These are phyloP conservation scores for Echinops telfairi DNA, from an alignment of 2,113 vertebrate genomes.

Conservation along the genomic window DNA sequence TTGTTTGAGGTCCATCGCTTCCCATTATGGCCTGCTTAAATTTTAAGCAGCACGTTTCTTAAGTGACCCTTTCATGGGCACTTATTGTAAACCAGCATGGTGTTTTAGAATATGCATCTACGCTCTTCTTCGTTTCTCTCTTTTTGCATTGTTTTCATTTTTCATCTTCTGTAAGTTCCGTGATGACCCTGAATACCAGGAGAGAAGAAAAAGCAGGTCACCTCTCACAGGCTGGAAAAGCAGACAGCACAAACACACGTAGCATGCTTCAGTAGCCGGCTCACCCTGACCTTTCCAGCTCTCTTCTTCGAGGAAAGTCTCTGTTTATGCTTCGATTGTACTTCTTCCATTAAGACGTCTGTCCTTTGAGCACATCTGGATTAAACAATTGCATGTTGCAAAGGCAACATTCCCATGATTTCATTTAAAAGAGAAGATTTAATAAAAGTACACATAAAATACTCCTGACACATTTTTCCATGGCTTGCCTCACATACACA, in stretches of 20 bases:
- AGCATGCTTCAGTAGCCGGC: slow-evolving; percentile 45
- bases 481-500: slow-evolving; percentile 1
- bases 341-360: slow-evolving; percentile 61
- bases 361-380: slow-evolving; percentile 27
- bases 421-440: slow-evolving; percentile 21
- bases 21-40: slow-evolving; percentile 89
- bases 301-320: slow-evolving; percentile 54
- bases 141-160: slow-evolving; percentile 8
- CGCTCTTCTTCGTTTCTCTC: slow-evolving; percentile 59
- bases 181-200: slow-evolving; percentile 59
- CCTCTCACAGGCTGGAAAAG: slow-evolving; percentile 68
- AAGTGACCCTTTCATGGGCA: slow-evolving; percentile 86
- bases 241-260: slow-evolving; percentile 26
- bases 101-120: slow-evolving; percentile 69
- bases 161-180: slow-evolving; percentile 18
- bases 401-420: slow-evolving; percentile 10
- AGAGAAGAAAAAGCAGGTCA: slow-evolving; percentile 61
- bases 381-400: background rate
- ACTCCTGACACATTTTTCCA: background rate
- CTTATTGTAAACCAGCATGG: slow-evolving; percentile 82
- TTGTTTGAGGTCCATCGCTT: slow-evolving; percentile 90
- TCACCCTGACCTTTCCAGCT: slow-evolving; percentile 67
- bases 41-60: slow-evolving; percentile 88
- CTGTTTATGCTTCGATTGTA: slow-evolving; percentile 1
- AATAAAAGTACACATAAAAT: background rate